Evolutionary conservation across 2,797 vertebrate genomes (phyloP).

Genomic region (Ctenopoma kingsleyae): DNA sequence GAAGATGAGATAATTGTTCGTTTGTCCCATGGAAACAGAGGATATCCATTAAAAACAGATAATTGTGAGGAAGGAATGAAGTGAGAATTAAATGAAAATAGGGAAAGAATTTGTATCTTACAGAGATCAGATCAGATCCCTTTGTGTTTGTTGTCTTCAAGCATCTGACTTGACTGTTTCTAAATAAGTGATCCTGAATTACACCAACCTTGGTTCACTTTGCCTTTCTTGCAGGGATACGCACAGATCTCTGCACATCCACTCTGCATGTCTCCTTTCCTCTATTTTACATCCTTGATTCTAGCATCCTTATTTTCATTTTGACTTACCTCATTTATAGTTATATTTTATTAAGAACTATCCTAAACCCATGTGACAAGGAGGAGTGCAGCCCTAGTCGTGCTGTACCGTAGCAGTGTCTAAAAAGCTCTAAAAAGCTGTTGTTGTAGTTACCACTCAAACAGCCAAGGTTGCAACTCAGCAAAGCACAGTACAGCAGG

Average conservation of each 20-base stretch:
- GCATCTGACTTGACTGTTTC: slow-evolving; percentile 4
- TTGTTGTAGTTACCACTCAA: not conserved
- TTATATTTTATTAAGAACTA: slow-evolving; percentile 33
- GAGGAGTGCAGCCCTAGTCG: slow-evolving; percentile 33
- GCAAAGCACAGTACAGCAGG: slow-evolving; percentile 6
- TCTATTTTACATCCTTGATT: slow-evolving; percentile 15
- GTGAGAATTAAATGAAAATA: slow-evolving; percentile 7
- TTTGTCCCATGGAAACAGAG: slow-evolving; percentile 2
- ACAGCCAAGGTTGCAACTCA: slow-evolving; percentile 23
- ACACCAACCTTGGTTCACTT: slow-evolving; percentile 6
- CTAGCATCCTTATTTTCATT: slow-evolving; percentile 18
- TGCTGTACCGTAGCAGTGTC: too few species aligned
- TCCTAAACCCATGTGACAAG: slow-evolving; percentile 11
- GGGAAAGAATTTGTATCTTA: not conserved
- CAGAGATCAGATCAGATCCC: not conserved
- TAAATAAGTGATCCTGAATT: not conserved
- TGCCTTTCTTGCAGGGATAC: not conserved
- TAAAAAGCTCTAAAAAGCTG: slow-evolving; percentile 31
- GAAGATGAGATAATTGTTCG: slow-evolving; percentile 18
- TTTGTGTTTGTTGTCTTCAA: not conserved
- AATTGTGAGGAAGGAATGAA: not conserved
- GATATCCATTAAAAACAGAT: slow-evolving; percentile 10
- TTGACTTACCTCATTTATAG: slow-evolving; percentile 31
- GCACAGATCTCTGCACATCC: not conserved
- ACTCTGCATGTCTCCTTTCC: not conserved